A percentile compares a stretch with the other conserved stretches of the same genome.
Evolutionary conservation across 2,113 vertebrate genomes (phyloP).

Genomic region (Jaculus jaculus): DNA sequence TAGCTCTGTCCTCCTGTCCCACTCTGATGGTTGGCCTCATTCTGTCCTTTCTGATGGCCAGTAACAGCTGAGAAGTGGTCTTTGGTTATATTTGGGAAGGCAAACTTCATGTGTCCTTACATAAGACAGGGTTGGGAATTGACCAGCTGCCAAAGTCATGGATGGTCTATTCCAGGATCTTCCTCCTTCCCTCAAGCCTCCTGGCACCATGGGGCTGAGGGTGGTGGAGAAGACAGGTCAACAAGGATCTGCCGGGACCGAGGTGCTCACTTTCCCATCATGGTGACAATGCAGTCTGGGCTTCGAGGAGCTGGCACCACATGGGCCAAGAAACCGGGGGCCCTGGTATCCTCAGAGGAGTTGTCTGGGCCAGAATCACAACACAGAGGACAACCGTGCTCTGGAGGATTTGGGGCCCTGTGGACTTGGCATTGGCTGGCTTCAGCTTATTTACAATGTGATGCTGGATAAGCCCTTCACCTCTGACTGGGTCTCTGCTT

Average conservation of each 20-base stretch:
- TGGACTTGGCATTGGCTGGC: not conserved
- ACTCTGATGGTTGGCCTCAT: not conserved
- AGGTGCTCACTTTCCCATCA: rapidly evolving
- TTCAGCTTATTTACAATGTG: not conserved
- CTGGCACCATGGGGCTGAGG: not conserved
- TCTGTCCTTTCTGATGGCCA: not conserved
- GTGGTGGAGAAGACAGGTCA: constrained; percentile 18
- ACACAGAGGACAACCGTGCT: rapidly evolving
- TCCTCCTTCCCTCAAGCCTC: not conserved
- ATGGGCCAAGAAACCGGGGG: rapidly evolving
- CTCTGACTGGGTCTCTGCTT: not conserved
- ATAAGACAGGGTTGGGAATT: constrained; percentile 53
- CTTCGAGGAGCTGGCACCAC: too few relatives aligned
- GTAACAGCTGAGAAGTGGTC: not conserved
- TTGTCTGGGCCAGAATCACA: not conserved
- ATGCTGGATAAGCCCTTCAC: not conserved
- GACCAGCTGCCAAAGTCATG: constrained; percentile 36
- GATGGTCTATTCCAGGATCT: constrained; percentile 49
- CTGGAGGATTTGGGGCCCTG: rapidly evolving
- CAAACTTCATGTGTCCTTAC: constrained; percentile 42
- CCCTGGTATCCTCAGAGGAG: not conserved
- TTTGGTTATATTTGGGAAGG: not conserved
- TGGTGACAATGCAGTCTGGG: rapidly evolving
- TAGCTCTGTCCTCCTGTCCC: not conserved
- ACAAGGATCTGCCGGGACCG: not conserved